Conservation (phyloP, 2,888 invertebrate genomes). For the Philonicus albiceps region DNA sequence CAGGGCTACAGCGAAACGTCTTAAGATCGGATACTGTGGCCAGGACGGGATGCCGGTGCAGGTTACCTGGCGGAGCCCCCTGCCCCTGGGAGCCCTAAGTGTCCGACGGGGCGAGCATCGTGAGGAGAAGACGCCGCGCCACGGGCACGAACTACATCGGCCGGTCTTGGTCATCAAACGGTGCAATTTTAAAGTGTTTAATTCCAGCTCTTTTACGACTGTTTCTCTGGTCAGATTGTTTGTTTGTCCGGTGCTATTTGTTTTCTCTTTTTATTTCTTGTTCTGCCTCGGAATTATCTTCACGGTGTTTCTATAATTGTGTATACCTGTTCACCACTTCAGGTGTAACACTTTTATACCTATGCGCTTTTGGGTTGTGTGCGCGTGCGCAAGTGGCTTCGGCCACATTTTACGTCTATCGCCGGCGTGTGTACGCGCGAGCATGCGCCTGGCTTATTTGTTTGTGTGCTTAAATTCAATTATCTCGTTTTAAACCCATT, state of each 20-base stretch:
- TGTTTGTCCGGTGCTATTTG: conserved; percentile 38
- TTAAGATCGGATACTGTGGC: background rate
- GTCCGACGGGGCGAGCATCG: background rate
- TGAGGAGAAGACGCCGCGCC: conserved; percentile 12
- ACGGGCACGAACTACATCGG: conserved; percentile 39
- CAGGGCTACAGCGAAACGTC: background rate
- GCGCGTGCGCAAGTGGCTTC: conserved; percentile 23
- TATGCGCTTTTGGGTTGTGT: conserved; percentile 37
- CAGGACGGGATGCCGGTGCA: background rate
- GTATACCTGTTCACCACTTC: conserved; percentile 19
- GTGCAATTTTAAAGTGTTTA: conserved; percentile 42
- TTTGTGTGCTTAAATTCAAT: conserved; percentile 47
- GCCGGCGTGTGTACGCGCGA: conserved; percentile 21
- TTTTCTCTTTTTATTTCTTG: conserved; percentile 34
- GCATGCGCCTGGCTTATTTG: conserved; percentile 37
- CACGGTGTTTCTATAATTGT: conserved; percentile 41
- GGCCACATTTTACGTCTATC: background rate
- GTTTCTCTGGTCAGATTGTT: conserved; percentile 41
- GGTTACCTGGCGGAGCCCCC: background rate
- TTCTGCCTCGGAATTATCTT: conserved; percentile 21
- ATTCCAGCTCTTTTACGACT: conserved; percentile 41
- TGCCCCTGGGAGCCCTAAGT: background rate
- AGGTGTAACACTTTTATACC: conserved; percentile 40
- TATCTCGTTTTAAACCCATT: conserved; percentile 48
- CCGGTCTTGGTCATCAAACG: conserved; percentile 36